Evolutionary conservation across 1,140 invertebrate genomes (phyloP).

Genomic region (Bicyclus anynana): DNA sequence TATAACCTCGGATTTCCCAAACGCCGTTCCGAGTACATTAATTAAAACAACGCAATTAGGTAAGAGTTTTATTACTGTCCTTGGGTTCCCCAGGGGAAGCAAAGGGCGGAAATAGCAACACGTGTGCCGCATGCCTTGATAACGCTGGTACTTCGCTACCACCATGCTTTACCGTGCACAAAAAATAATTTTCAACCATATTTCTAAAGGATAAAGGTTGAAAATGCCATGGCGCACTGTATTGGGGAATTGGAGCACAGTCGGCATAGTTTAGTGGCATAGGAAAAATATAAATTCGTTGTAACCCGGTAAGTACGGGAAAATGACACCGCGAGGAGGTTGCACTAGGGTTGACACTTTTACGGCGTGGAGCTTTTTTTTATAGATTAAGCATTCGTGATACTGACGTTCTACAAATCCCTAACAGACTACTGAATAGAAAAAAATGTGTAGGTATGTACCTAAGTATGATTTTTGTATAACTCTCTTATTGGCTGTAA

Average conservation of each 20-base stretch:
- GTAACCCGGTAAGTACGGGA: slow-evolving; percentile 43
- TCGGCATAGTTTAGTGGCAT: slow-evolving; percentile 33
- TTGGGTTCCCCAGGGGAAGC: slow-evolving; percentile 51
- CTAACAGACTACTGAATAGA: no score
- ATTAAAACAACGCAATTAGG: slow-evolving; percentile 54
- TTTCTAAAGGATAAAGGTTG: not conserved
- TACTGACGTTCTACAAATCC: not conserved
- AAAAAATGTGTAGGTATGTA: no score
- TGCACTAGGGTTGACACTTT: slow-evolving; percentile 4
- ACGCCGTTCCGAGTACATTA: slow-evolving; percentile 30
- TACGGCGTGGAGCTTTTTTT: not conserved
- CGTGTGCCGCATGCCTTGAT: slow-evolving; percentile 58
- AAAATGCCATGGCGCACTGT: not conserved
- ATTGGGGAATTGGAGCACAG: not conserved
- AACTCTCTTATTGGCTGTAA: no score
- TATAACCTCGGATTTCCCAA: not conserved
- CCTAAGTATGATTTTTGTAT: no score
- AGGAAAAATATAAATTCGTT: slow-evolving; percentile 42
- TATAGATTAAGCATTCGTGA: not conserved
- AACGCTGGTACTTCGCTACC: slow-evolving; percentile 30
- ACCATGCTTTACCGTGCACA: not conserved
- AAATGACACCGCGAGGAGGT: slow-evolving; percentile 44
- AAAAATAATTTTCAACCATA: not conserved
- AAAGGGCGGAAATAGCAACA: slow-evolving; percentile 64
- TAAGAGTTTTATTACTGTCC: slow-evolving; percentile 57